Evolutionary conservation across 1,140 invertebrate species (phyloP), one percentile per base, ranked within the genome.

Genomic region (Aphis craccivora): DNA sequence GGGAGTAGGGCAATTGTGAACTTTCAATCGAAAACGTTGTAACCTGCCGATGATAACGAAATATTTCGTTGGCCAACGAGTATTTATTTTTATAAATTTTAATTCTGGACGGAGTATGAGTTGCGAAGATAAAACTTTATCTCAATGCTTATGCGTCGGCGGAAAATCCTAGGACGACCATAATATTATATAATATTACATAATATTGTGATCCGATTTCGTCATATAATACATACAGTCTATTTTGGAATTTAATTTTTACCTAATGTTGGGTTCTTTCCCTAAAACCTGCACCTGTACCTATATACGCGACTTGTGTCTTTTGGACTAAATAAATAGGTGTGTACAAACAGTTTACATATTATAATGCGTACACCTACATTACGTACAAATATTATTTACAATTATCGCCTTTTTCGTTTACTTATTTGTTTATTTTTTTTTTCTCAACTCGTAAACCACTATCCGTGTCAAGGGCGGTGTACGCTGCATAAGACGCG

Each of bases 401-500:
- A 40, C 40, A 18, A 86, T 43, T 92, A 86, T 93, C 51, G 23
- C 91, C 35, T n/a, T 81, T 92, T 76, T 92, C 30, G 60, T 76
- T 76, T 76, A 76, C n/a, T 76, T 76, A 76, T 76, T 76, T 76
- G n/a, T 76, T 76, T n/a, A 76, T n/a, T 76, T 76, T n/a, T 67
- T 67, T n/a, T 18, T 67, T 67, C 60, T 30, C n/a, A 76, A 53
- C 48, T 43, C 25, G 35, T 40, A 90, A 53, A 93, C 8, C 18
- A 53, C 48, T 83, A 93, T 86, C 48, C 91, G 48, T 93, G 91
- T 93, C 91, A 93, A 93, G 91, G 91, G 81, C 91, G 81, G n/a
- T 30, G 53, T 51, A 40, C 3, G 11, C 14, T 35, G 60, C 30
- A 67, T 35, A 76, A 91, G 90, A 91, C 51, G 37, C 8, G 7